Base-by-base conservation (phyloP, 2,113 vertebrate species). In the Rhinichthys klamathensis region DNA sequence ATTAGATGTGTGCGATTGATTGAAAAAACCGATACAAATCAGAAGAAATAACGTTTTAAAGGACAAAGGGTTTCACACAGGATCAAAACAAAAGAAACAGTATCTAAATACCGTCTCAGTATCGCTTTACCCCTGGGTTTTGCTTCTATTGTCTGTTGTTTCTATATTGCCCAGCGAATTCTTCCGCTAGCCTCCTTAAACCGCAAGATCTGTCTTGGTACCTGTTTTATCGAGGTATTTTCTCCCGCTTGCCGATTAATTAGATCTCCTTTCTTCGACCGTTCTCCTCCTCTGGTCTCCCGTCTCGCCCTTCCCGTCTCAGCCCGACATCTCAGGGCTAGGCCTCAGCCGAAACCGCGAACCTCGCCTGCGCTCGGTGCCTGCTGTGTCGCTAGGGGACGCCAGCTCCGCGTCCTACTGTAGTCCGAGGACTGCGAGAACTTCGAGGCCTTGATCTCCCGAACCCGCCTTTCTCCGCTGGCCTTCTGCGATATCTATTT, bases 291-390 rank as follows among this genome's bases (percentile, higher is more conserved):
- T 80, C 51, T 92, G 91, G 89, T 93, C 88, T 91, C 72, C 73
- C 89, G 70, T 85, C 80, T 87, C 61, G 80, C 84, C 79, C 77
- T 65, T 72, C 38, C 76, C 49, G 32, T 38, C 83, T 86, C 63
- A 87, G 86, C 91, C 91, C 89, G 90, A 93, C 93, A 93, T 94
- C 93, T 91, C 92, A 92, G 88, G 89, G 89, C 87, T 91, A 94
- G 93, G 94, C 94, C 94, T 92, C 91, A 90, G 91, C 69, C 85
- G 89, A 91, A 93, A 92, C 94, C 92, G 74, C 94, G 92, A 85
- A 87, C 87, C 91, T 92, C 90, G 89, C 90, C 89, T 93, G 87
- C 60, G 54, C 86, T 67, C 65, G 76, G 84, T 84, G 8, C 51
- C n/a, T 84, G 78, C 74, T 51, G 49, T n/a, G 78, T 90, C 15